Base-by-base conservation (phyloP, 1,140 invertebrate genomes). In the Brachionus plicatilis region DNA sequence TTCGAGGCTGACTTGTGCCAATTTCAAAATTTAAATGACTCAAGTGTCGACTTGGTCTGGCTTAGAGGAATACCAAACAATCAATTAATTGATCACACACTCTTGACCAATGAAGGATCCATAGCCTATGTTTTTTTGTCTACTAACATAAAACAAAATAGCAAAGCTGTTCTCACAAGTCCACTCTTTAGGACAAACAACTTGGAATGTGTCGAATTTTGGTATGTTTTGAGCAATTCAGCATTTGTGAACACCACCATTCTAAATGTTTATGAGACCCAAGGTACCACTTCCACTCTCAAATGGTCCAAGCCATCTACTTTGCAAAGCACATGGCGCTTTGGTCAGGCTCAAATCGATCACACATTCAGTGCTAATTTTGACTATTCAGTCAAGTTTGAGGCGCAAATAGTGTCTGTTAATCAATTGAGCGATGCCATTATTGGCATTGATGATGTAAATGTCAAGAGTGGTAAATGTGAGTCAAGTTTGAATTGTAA, bases 1-100 rank as follows among this genome's bases (percentile, higher is more conserved):
- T 89, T 89, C 86, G 88, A 88, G 75, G 85, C 76, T n/a, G 87
- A 86, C 37, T 82, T 87, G 37, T 89, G 88, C 87, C 86, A 85
- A 43, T 89, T 85, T 85, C 76, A 75, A 33, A 82, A 82, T 11
- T 72, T 43, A 17, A 20, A 20, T 8, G 76, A 80, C 29, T 12
- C 33, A 29, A 41, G 2, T 6, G 65, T 47, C 0, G 53, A 82
- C 45, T 33, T 82, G 7, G 14, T 9, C 9, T 82, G 79, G 79
- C 24, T 9, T 41, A 12, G 12, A 37, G 79, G 79, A 43, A 43
- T 8, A 20, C 79, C 79, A 20, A 27, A 37, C 33, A 37, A 37
- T 37, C 33, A 37, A 6, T 6, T 65, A 41, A 3, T 14, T 14
- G 79, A 82, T 65, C 79, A 82, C 41, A 37, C 79, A 43, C 8